phyloP scores from a whole-genome alignment of 1,140 invertebrate genomes.

The Dendrolimus punctatus region DNA sequence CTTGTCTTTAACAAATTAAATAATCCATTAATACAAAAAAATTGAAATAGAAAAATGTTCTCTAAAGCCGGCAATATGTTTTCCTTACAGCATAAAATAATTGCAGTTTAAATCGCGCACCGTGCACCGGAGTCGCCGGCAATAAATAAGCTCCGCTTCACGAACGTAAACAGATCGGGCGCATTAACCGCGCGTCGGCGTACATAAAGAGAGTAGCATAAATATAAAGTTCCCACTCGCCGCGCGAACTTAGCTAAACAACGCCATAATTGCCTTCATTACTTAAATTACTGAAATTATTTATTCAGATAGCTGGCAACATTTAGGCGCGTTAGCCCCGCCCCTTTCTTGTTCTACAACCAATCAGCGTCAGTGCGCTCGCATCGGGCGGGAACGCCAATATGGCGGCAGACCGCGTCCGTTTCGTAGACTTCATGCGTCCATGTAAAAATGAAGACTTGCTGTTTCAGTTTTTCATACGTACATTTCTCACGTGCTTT shows the following conservation, averaged over 20 bases:
- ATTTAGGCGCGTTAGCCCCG: constrained; percentile 51
- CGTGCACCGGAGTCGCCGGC: constrained; percentile 46
- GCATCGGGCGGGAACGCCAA: constrained; percentile 44
- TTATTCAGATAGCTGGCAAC: constrained; percentile 73
- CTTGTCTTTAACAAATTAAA: not conserved
- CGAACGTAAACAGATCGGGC: constrained; percentile 67
- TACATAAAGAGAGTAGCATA: constrained; percentile 70
- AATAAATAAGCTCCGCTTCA: constrained; percentile 56
- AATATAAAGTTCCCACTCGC: constrained; percentile 71
- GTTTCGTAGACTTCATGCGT: constrained; percentile 15
- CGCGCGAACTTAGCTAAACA: constrained; percentile 71
- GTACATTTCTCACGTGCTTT: constrained; percentile 20
- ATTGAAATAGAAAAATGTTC: constrained; percentile 22
- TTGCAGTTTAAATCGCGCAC: constrained; percentile 65
- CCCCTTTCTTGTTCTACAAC: constrained; percentile 14
- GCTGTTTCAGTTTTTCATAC: constrained; percentile 23
- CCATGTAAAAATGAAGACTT: constrained; percentile 5
- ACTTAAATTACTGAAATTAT: constrained; percentile 72
- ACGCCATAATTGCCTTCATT: constrained; percentile 72
- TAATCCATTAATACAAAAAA: not conserved
- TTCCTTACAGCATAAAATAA: constrained; percentile 60
- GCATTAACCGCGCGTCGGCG: constrained; percentile 66
- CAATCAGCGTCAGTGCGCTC: constrained; percentile 7
- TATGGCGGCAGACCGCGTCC: constrained; percentile 49
- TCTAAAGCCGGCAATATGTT: constrained; percentile 58